Evolutionary conservation across 1,140 invertebrate species (phyloP), one percentile per base, ranked within the genome.

Genomic region (Apolygus lucorum): DNA sequence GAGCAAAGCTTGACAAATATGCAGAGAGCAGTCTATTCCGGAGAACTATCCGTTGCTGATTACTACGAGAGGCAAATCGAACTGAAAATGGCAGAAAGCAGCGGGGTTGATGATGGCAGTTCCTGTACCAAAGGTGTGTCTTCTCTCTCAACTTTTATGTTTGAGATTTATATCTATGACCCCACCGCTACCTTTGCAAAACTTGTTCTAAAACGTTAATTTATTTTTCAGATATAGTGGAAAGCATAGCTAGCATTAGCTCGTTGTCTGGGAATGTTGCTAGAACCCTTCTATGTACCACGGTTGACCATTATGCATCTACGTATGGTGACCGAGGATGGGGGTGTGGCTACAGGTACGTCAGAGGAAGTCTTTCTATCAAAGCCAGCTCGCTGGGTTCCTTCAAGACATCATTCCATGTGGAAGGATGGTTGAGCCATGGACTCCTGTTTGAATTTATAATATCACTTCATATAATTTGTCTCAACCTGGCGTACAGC

Each of bases 291-390:
- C 81, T 91, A 69, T 92, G 91, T 79, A 88, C 88, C 49, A 86
- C 85, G 1, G 87, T 91, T 22, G 90, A 93, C 78, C 91, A 94
- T 80, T 94, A 91, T 79, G 89, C 87, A 2, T 90, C 88, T 22
- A 92, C 90, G 0, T 93, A 91, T 77, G 92, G 92, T 11, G 92
- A 95, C 78, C 84, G 87, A 74, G 92, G 92, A 2, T 95, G 91
- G 91, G 93, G 92, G 1, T 95, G 93, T 80, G 93, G 93, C 0
- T 92, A 91, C 74, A 76, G 79, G 79, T 80, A 4, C 11, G 54
- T 17, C 17, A 42, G 4, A n/a, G n/a, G n/a, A n/a, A n/a, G n/a
- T n/a, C n/a, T n/a, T n/a, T n/a, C n/a, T n/a, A n/a, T n/a, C n/a
- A n/a, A n/a, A n/a, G n/a, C n/a, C n/a, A n/a, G n/a, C n/a, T n/a